phyloP scores from a whole-genome alignment of 2,888 invertebrate species.

The Apeira syringaria region DNA sequence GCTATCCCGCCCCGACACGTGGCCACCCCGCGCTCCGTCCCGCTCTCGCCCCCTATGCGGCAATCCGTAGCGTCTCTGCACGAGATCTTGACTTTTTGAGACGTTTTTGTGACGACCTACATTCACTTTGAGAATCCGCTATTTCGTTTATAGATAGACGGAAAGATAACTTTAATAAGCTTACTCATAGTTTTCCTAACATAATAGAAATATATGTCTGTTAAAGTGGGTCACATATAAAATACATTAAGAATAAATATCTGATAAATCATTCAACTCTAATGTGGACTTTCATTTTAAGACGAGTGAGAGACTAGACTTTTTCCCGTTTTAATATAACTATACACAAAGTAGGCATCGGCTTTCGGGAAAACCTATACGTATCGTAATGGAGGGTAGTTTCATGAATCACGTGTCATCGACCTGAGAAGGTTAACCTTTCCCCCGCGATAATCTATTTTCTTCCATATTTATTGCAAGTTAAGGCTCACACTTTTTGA shows the following conservation, averaged over 20 bases:
- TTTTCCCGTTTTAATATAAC: too few species aligned
- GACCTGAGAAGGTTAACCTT: slow-evolving; percentile 57
- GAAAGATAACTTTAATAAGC: too few species aligned
- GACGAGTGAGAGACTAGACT: too few species aligned
- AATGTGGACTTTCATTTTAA: too few species aligned
- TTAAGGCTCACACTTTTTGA: slow-evolving; percentile 24
- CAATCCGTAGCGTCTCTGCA: slow-evolving; percentile 62
- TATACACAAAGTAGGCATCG: neutral
- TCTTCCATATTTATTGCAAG: slow-evolving; percentile 24
- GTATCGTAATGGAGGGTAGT: slow-evolving; percentile 58
- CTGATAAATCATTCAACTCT: too few species aligned
- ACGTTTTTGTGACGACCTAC: slow-evolving; percentile 32
- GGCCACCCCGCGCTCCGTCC: slow-evolving; percentile 36
- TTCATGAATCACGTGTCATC: slow-evolving; percentile 62
- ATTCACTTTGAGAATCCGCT: slow-evolving; percentile 33
- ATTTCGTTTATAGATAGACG: too few species aligned
- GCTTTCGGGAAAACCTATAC: slow-evolving; percentile 48
- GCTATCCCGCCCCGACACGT: slow-evolving; percentile 1
- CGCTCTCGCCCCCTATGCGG: slow-evolving; percentile 67
- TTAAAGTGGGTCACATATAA: too few species aligned
- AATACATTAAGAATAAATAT: too few species aligned
- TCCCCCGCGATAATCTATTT: slow-evolving; percentile 22
- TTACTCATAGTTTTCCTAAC: too few species aligned
- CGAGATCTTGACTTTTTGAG: slow-evolving; percentile 47
- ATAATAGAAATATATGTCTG: too few species aligned